Percentiles rank a stretch among this genome's conserved stretches.
Evolutionary conservation across 2,888 invertebrate genomes (phyloP).

Genomic region (Leptinotarsa haldemani): DNA sequence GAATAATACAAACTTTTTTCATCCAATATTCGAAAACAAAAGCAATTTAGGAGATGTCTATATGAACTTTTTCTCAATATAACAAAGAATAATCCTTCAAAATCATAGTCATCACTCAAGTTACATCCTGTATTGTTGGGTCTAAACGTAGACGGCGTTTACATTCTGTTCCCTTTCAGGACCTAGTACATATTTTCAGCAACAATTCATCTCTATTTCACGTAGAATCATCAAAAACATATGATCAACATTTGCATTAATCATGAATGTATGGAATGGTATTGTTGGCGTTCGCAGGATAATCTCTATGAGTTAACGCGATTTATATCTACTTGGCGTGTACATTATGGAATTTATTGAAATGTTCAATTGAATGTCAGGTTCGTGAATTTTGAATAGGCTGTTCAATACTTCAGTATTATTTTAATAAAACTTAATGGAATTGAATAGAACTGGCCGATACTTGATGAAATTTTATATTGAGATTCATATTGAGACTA

Average conservation of each 20-base stretch:
- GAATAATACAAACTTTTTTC: too few relatives aligned
- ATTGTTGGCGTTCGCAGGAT: background rate
- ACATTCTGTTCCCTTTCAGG: background rate
- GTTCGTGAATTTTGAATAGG: background rate
- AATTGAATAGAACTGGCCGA: too few relatives aligned
- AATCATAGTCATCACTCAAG: too few relatives aligned
- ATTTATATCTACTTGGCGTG: slow-evolving; percentile 4
- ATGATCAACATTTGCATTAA: slow-evolving; percentile 3
- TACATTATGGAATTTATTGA: background rate
- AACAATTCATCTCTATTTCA: background rate
- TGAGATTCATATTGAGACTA: too few relatives aligned
- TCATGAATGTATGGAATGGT: background rate
- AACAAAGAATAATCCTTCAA: too few relatives aligned
- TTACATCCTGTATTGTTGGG: background rate
- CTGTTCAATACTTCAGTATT: too few relatives aligned
- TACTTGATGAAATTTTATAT: too few relatives aligned
- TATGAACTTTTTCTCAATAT: too few relatives aligned
- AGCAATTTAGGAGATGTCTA: too few relatives aligned
- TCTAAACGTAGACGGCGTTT: background rate
- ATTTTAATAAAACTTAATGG: too few relatives aligned
- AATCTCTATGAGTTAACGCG: background rate
- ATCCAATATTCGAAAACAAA: too few relatives aligned
- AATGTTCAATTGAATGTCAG: background rate
- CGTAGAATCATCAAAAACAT: background rate
- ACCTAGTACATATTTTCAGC: background rate